Evolutionary conservation across 2,888 invertebrate genomes (phyloP).

Genomic region (Temnothorax unifasciatus): DNA sequence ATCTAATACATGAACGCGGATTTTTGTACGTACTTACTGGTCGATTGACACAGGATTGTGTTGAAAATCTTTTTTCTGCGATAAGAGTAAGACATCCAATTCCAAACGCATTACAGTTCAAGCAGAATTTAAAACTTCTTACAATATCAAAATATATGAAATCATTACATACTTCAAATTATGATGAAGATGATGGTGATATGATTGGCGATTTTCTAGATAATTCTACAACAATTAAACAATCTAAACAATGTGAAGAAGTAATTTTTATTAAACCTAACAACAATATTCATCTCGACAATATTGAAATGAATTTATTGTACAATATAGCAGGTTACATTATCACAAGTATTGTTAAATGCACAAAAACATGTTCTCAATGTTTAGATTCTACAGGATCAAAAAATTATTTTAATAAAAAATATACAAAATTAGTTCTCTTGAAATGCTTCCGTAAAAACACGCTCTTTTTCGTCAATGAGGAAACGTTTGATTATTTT

Average conservation of each 20-base stretch:
- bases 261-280: background rate
- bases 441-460: background rate
- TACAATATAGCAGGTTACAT: constrained; percentile 21
- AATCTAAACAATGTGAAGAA: background rate
- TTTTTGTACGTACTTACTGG: background rate
- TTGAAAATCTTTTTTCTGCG: background rate
- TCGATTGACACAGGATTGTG: background rate
- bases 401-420: background rate
- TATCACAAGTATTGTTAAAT: constrained; percentile 1
- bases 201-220: background rate
- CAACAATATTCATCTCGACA: background rate
- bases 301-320: constrained; percentile 9
- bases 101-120: constrained; percentile 23
- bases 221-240: background rate
- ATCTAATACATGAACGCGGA: constrained; percentile 9
- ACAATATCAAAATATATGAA: constrained; percentile 13
- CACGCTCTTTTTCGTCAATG: constrained; percentile 1
- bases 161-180: constrained; percentile 10
- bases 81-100: constrained; percentile 11
- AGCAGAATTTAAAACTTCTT: constrained; percentile 24
- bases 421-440: background rate
- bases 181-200: constrained; percentile 25
- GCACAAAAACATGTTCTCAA: background rate
- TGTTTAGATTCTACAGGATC: background rate
- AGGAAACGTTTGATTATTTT: no score